These are phyloP conservation scores for Microtus ochrogaster DNA, from an alignment of 2,113 vertebrate genomes.

Conservation along the genomic window DNA sequence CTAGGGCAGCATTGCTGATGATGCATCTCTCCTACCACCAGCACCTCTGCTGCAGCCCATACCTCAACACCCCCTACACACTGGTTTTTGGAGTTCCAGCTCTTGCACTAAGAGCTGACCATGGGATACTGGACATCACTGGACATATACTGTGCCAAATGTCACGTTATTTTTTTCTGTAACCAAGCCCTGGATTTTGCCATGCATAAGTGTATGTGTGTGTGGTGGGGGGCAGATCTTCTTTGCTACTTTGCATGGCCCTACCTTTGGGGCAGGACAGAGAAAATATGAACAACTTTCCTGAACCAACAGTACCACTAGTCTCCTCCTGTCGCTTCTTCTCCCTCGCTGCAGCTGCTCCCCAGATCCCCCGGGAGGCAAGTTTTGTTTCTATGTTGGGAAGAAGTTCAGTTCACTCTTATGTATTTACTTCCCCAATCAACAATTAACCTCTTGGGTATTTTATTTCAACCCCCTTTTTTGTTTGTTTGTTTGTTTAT, in stretches of 20 bases:
- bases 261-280: not conserved
- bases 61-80: too few species aligned
- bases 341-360: not conserved
- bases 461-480: not conserved
- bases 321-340: not conserved
- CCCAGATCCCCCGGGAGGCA: not conserved
- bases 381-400: not conserved
- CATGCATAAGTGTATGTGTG: not conserved
- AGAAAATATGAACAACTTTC: not conserved
- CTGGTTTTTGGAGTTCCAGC: not conserved
- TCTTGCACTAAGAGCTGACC: not conserved
- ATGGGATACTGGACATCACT: not conserved
- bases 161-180: not conserved
- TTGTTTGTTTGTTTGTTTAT: not conserved
- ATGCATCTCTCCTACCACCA: not conserved
- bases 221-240: not conserved
- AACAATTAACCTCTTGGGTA: not conserved
- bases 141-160: not conserved
- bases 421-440: not conserved
- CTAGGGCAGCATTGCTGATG: too few species aligned
- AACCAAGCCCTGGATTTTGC: not conserved
- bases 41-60: not conserved
- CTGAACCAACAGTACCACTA: not conserved
- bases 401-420: not conserved
- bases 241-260: not conserved